Evolutionary conservation across 2,888 invertebrate species (phyloP).

Genomic region (Lumbricus terrestris): DNA sequence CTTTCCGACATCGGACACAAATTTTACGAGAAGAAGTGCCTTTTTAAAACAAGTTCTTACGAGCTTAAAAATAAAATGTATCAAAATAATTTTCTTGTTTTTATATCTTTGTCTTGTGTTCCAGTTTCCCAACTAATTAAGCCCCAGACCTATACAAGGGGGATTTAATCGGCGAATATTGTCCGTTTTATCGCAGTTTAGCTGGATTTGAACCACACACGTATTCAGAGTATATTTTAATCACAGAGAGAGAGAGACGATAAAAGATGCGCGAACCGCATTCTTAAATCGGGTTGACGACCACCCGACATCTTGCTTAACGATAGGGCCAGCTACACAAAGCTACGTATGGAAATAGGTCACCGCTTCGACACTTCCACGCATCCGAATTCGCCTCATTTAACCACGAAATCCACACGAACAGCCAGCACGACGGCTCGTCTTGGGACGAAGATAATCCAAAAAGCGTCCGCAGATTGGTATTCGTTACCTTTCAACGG

Average conservation of each 20-base stretch:
- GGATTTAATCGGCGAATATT: neutral
- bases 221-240: neutral
- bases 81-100: neutral
- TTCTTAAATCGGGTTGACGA: neutral
- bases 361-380: conserved; percentile 8
- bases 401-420: neutral
- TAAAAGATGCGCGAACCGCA: neutral
- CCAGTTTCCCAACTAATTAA: neutral
- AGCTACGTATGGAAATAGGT: conserved; percentile 10
- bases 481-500: conserved; percentile 7
- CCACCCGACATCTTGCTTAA: conserved; percentile 7
- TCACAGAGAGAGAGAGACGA: neutral
- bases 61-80: neutral
- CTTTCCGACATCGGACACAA: neutral
- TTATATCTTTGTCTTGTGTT: neutral
- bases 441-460: conserved; percentile 3
- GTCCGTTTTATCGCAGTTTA: neutral
- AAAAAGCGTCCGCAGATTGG: neutral
- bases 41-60: neutral
- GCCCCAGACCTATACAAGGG: neutral
- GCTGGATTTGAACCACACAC: no score
- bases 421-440: neutral
- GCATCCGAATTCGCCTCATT: neutral
- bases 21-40: neutral
- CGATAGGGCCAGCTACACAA: neutral